Evolutionary conservation across 2,113 vertebrate genomes (phyloP), one percentile per base, ranked within the genome.

Genomic region (Eudorcas thomsonii): DNA sequence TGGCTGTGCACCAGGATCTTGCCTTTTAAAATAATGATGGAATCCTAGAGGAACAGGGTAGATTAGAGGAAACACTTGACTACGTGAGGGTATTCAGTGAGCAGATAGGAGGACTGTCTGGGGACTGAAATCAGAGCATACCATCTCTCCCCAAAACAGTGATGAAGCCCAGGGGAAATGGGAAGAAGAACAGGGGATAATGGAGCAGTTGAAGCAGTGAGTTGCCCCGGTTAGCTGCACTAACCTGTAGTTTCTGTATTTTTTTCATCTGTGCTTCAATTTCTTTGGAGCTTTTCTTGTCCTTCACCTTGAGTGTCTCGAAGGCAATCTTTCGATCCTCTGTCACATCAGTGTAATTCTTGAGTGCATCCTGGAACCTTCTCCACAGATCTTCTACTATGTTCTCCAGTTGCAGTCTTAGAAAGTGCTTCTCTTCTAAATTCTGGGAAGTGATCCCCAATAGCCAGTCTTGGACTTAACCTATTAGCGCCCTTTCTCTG

Each of bases 181-280:
- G 64, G 81, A n/a, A 43, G 55, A 43, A 5, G 43, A 92, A 30
- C 8, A 39, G 85, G 39, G 50, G 16, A 36, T 81, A 50, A 60
- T 0, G 33, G n/a, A 36, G 30, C 25, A 45, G 10, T 23, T 25
- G 43, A 28, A 74, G 39, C 74, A 25, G 13, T 25, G 80, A 67
- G 30, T 4, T 1, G 52, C 74, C 62, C 59, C 10, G 9, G 54
- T 2, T 23, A 48, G 33, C 11, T 83, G 8, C 19, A 55, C 97
- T 91, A 17, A 99, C 99, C 99, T 99, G 99, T 13, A 99, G 98
- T 82, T 98, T 99, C 97, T 99, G 99, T 95, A 99, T 97, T 97
- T 97, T 99, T 96, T 97, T 99, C 39, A 98, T 97, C 97, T 99
- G 99, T 0, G 0, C 43, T 12, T 99, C 98, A 3, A 99, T 99